Evolutionary conservation across 2,888 invertebrate species (phyloP).

Genomic region (Tachina grossa): DNA sequence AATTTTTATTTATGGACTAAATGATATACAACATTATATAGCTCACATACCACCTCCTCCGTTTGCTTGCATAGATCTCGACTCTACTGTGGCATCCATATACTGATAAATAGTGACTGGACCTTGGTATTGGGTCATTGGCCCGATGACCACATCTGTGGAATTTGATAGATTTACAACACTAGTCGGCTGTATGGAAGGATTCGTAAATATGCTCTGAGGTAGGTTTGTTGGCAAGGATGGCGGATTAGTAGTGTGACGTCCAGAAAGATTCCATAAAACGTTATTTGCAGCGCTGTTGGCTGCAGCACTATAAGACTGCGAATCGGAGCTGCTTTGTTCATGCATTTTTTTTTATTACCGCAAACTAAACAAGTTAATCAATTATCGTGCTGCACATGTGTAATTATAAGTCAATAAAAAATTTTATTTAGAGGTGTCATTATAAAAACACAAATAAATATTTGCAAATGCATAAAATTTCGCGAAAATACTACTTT

Average conservation of each 20-base stretch:
- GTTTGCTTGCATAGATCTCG: conserved; percentile 79
- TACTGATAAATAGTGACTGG: conserved; percentile 84
- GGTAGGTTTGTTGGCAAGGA: conserved; percentile 75
- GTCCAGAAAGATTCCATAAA: conserved; percentile 76
- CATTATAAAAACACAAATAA: conserved; percentile 11
- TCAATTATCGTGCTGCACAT: conserved; percentile 31
- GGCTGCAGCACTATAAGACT: conserved; percentile 25
- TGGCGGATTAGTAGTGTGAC: conserved; percentile 73
- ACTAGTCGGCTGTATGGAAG: conserved; percentile 80
- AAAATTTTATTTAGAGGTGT: background rate
- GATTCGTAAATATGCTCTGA: conserved; percentile 77
- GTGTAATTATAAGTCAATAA: conserved; percentile 32
- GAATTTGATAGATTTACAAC: conserved; percentile 84
- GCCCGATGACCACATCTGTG: conserved; percentile 84
- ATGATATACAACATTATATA: background rate
- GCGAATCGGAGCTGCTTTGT: conserved; percentile 51
- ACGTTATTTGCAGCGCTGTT: conserved; percentile 75
- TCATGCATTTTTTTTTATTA: conserved; percentile 52
- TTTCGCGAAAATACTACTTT: background rate
- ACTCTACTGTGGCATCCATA: conserved; percentile 82
- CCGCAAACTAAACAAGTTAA: background rate
- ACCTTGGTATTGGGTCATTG: conserved; percentile 84
- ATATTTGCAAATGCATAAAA: background rate
- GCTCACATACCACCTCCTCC: conserved; percentile 74
- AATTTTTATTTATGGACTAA: background rate